Percentiles rank a stretch among this genome's conserved stretches.
These are phyloP conservation scores for Drosophila ustulata DNA, from an alignment of 2,888 invertebrate species.

Conservation along the genomic window DNA sequence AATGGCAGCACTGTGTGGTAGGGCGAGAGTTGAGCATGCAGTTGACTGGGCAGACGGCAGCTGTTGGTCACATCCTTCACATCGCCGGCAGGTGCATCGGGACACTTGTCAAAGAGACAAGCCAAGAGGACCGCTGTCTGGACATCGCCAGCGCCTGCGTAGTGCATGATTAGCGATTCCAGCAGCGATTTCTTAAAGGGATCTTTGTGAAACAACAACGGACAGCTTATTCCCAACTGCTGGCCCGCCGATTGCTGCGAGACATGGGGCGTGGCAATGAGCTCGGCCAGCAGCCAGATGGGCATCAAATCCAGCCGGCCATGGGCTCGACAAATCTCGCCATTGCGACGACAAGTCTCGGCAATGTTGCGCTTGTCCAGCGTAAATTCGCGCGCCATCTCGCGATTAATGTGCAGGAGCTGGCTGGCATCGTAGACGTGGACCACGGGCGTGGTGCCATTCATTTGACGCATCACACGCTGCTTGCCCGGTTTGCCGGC, in stretches of 20 bases:
- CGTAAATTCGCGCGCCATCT: slow-evolving; percentile 93
- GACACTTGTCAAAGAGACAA: slow-evolving; percentile 92
- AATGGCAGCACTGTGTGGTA: slow-evolving; percentile 93
- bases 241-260: slow-evolving; percentile 83
- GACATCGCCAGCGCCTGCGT: slow-evolving; percentile 92
- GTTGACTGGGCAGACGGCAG: slow-evolving; percentile 63
- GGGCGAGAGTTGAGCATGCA: slow-evolving; percentile 88
- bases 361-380: slow-evolving; percentile 85
- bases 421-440: slow-evolving; percentile 84
- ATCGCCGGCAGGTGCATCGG: slow-evolving; percentile 81
- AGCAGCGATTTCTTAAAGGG: slow-evolving; percentile 95
- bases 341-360: slow-evolving; percentile 93
- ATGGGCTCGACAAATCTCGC: slow-evolving; percentile 90
- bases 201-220: slow-evolving; percentile 91
- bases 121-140: slow-evolving; percentile 98
- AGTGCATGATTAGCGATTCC: slow-evolving; percentile 93
- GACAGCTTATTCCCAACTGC: slow-evolving; percentile 83
- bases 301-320: slow-evolving; percentile 93
- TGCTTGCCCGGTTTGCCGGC: slow-evolving; percentile 82
- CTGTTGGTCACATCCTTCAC: slow-evolving; percentile 47
- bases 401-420: slow-evolving; percentile 92
- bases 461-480: slow-evolving; percentile 83
- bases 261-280: slow-evolving; percentile 87
- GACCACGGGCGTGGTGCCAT: slow-evolving; percentile 77
- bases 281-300: slow-evolving; percentile 94